phyloP scores from a whole-genome alignment of 2,113 vertebrate genomes.

The Rhinichthys klamathensis region DNA sequence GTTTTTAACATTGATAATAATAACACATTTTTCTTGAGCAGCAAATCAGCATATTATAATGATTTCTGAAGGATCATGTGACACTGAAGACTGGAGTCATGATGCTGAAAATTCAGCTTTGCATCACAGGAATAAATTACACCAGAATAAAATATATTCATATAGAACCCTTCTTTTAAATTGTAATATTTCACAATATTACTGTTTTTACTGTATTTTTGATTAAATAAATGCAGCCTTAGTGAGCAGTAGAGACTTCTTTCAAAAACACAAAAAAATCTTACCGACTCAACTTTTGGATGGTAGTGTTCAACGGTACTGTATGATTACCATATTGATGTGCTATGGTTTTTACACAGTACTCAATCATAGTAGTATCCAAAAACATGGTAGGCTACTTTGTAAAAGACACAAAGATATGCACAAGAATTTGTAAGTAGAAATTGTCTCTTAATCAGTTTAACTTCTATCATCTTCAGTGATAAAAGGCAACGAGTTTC shows the following conservation, averaged over 20 bases:
- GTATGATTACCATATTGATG: neutral
- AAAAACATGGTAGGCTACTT: neutral
- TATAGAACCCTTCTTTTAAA: neutral
- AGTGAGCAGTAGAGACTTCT: neutral
- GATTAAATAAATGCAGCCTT: neutral
- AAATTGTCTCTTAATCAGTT: neutral
- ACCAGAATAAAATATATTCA: neutral
- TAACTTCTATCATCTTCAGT: conserved; percentile 25
- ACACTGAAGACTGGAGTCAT: neutral
- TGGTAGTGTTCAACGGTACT: neutral
- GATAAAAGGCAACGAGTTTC: conserved; percentile 56
- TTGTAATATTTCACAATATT: neutral
- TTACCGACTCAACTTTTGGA: no score
- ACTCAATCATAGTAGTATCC: neutral
- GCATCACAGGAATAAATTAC: neutral
- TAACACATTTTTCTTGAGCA: neutral
- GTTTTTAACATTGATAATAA: neutral
- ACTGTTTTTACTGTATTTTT: neutral
- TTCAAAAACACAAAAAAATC: neutral
- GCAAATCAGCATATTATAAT: neutral
- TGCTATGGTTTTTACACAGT: neutral
- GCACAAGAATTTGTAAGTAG: neutral
- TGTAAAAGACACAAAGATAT: neutral
- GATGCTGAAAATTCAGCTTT: neutral
- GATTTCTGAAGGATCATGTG: neutral